These are phyloP conservation scores for Acanthaster planci DNA, from an alignment of 35 echinoderm and acorn worm species.

Conservation along the genomic window DNA sequence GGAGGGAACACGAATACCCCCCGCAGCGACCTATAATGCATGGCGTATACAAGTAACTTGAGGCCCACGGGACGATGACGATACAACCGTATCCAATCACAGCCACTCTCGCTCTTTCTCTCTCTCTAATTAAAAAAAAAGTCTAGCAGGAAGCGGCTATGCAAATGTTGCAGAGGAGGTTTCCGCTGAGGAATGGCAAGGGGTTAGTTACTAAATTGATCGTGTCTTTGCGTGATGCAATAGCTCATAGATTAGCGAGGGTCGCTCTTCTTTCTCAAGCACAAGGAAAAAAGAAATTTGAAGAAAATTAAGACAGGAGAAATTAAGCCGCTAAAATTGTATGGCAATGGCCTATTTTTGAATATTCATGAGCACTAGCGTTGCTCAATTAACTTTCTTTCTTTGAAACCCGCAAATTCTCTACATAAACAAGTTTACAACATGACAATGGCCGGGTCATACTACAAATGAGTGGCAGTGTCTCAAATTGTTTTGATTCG, in stretches of 20 bases:
- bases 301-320: no score
- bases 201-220: background rate
- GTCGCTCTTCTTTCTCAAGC: background rate
- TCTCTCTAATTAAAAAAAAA: constrained; percentile 24
- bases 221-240: constrained; percentile 18
- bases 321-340: no score
- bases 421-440: no score
- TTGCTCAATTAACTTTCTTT: no score
- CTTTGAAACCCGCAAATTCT: no score
- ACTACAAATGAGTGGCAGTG: no score
- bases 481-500: no score
- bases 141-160: background rate
- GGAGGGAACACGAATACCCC: background rate
- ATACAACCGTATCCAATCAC: constrained; percentile 24
- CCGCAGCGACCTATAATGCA: constrained; percentile 14
- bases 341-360: no score
- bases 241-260: background rate
- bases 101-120: background rate
- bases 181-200: background rate
- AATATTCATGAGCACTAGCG: no score
- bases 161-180: background rate
- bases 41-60: background rate
- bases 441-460: no score
- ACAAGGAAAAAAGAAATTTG: background rate
- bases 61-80: background rate